Evolutionary conservation across 1,140 invertebrate genomes (phyloP).

Genomic region (Ganaspis sp.): DNA sequence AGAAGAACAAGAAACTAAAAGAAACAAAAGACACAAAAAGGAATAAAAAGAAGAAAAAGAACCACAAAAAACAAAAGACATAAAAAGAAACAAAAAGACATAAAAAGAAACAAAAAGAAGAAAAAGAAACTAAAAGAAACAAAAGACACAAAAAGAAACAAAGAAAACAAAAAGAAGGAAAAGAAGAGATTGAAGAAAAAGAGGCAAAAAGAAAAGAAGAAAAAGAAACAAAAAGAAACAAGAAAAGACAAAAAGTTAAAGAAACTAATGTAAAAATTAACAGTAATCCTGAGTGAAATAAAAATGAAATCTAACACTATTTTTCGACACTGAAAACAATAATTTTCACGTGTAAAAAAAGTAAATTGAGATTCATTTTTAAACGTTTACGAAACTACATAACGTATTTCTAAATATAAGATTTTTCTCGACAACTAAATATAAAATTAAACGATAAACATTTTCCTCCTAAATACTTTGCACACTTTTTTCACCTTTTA

Average conservation of each 20-base stretch:
- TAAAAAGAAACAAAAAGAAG: too few species aligned
- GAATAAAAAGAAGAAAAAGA: background rate
- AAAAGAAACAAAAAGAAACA: background rate
- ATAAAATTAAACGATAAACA: background rate
- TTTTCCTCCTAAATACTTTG: background rate
- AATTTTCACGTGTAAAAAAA: background rate
- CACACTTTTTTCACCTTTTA: background rate
- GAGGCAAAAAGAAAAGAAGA: too few species aligned
- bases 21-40: background rate
- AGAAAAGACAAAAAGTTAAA: background rate
- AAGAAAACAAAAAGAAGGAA: too few species aligned
- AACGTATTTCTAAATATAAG: background rate
- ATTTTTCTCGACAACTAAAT: background rate
- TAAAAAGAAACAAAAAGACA: too few species aligned
- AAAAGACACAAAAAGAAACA: too few species aligned
- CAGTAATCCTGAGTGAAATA: background rate
- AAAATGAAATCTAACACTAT: background rate
- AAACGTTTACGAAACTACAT: background rate
- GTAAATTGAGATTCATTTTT: conserved; percentile 5
- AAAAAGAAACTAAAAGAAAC: too few species aligned
- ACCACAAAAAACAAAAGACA: background rate
- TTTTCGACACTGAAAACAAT: background rate
- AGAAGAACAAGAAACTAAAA: background rate
- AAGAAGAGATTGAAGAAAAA: too few species aligned
- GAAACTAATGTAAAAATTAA: background rate